A percentile compares a stretch with the other conserved stretches of the same genome.
These are phyloP conservation scores for Dasysyrphus tricinctus DNA, from an alignment of 2,888 invertebrate genomes.

Conservation along the genomic window DNA sequence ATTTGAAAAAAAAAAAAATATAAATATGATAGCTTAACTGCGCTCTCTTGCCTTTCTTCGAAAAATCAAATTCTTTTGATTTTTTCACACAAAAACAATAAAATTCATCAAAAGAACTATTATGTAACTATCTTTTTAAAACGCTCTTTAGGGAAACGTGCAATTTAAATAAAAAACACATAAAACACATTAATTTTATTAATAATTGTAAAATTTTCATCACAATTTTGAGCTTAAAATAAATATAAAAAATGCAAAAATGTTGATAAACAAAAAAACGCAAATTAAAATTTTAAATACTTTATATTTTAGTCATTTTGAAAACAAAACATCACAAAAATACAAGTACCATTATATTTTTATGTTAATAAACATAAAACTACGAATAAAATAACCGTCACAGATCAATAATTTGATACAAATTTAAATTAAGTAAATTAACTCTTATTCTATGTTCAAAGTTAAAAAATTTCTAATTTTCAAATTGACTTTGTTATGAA, in stretches of 20 bases:
- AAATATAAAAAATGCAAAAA: slow-evolving; percentile 27
- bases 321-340: slow-evolving; percentile 40
- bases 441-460: slow-evolving; percentile 8
- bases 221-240: slow-evolving; percentile 70
- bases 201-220: slow-evolving; percentile 56
- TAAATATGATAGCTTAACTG: slow-evolving; percentile 19
- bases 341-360: background rate
- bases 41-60: slow-evolving; percentile 67
- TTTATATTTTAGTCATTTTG: slow-evolving; percentile 73
- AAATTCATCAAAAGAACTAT: background rate
- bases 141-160: slow-evolving; percentile 76
- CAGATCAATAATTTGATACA: slow-evolving; percentile 53
- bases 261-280: slow-evolving; percentile 14
- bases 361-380: slow-evolving; percentile 8
- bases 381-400: slow-evolving; percentile 66
- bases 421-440: slow-evolving; percentile 23
- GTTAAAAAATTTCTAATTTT: background rate
- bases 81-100: slow-evolving; percentile 46
- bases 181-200: slow-evolving; percentile 55
- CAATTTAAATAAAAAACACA: slow-evolving; percentile 69
- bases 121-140: slow-evolving; percentile 47
- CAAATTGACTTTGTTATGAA: background rate
- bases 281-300: slow-evolving; percentile 56
- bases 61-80: slow-evolving; percentile 51
- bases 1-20: slow-evolving; percentile 9